These are phyloP conservation scores for Drosophila yooni DNA, from an alignment of 2,888 invertebrate genomes.

Conservation along the genomic window DNA sequence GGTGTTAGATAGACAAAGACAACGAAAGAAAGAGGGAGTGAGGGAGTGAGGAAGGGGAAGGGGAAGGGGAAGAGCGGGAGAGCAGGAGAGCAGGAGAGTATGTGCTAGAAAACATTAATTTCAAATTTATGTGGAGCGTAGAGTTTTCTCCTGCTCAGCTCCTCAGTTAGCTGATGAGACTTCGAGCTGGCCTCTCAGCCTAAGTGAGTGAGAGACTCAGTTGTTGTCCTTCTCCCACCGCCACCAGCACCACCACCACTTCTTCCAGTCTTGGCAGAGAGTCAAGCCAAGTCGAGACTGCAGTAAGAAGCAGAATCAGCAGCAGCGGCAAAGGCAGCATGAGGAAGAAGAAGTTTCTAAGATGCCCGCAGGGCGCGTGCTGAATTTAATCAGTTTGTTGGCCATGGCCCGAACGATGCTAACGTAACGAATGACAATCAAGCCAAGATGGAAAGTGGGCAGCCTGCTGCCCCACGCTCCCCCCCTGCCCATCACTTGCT, in stretches of 20 bases:
- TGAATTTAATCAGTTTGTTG: constrained; percentile 83
- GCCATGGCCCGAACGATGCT: constrained; percentile 63
- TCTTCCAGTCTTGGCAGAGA: constrained; percentile 8
- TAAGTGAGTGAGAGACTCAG: constrained; percentile 10
- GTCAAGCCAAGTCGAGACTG: constrained; percentile 5
- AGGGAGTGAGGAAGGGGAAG: not conserved
- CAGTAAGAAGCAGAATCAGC: constrained; percentile 50
- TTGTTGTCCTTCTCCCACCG: constrained; percentile 6
- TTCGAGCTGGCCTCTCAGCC: constrained; percentile 29
- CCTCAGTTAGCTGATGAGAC: constrained; percentile 49
- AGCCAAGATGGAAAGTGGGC: constrained; percentile 81
- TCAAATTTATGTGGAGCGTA: constrained; percentile 82
- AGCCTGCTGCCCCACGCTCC: constrained; percentile 31
- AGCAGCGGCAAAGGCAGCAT: constrained; percentile 47
- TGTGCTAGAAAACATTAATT: constrained; percentile 81
- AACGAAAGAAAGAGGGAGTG: constrained; percentile 2
- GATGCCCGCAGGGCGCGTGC: constrained; percentile 84
- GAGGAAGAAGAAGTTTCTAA: constrained; percentile 74
- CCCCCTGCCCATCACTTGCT: constrained; percentile 23
- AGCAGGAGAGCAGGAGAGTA: constrained; percentile 16
- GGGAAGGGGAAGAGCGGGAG: not conserved
- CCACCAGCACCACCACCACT: not conserved
- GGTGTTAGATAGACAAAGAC: not conserved
- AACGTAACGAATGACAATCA: constrained; percentile 80
- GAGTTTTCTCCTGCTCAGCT: constrained; percentile 68